These are phyloP conservation scores for Molorchus minor DNA, from an alignment of 2,888 invertebrate species.

Conservation along the genomic window DNA sequence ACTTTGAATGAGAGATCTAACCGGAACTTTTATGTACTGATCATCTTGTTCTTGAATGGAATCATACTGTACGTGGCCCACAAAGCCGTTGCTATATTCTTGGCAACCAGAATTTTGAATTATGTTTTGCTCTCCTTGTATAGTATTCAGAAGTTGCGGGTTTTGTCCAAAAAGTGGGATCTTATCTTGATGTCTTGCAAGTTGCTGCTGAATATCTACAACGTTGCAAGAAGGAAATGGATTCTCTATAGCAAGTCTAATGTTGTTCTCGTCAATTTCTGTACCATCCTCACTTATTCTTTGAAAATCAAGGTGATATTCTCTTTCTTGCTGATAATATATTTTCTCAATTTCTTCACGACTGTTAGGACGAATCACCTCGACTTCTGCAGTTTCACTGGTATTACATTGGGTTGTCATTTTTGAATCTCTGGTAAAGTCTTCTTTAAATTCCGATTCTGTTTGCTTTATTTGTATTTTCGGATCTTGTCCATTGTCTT, in stretches of 20 bases:
- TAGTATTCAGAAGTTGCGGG: not conserved
- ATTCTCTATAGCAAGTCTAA: constrained; percentile 10
- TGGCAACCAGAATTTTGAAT: constrained; percentile 24
- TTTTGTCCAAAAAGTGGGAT: constrained; percentile 11
- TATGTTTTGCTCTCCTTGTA: constrained; percentile 13
- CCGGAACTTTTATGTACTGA: constrained; percentile 61
- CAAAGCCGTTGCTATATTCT: not conserved
- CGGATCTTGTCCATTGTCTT: constrained; percentile 41
- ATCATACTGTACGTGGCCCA: not conserved
- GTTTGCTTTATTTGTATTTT: constrained; percentile 48
- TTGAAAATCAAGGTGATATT: constrained; percentile 58
- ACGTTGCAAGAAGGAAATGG: not conserved
- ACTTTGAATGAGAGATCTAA: constrained; percentile 66
- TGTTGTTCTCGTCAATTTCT: constrained; percentile 13
- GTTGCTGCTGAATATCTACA: constrained; percentile 10
- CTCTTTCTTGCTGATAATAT: constrained; percentile 57
- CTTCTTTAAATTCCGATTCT: constrained; percentile 41
- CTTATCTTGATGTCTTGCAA: constrained; percentile 11
- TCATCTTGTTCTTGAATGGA: constrained; percentile 42
- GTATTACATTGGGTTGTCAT: constrained; percentile 48
- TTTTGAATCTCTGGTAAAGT: constrained; percentile 42
- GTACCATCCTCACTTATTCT: constrained; percentile 52
- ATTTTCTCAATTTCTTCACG: constrained; percentile 59
- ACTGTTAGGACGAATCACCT: constrained; percentile 51
- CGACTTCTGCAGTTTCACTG: constrained; percentile 52